phyloP scores from a whole-genome alignment of 2,113 vertebrate genomes.

The Melanostigma gelatinosum region DNA sequence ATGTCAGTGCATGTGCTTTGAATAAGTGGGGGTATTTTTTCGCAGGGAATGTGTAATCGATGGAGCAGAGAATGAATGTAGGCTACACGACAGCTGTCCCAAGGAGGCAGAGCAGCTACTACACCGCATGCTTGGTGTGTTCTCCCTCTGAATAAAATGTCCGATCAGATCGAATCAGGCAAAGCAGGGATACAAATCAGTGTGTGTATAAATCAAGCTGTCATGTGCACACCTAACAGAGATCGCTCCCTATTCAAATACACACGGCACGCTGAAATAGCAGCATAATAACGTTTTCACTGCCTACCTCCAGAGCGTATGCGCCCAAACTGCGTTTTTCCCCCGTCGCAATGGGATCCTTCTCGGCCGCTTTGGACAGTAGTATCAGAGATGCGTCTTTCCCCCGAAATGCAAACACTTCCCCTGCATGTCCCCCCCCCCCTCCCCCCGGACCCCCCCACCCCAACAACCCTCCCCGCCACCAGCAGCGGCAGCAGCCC shows the following conservation, averaged over 20 bases:
- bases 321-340: constrained; percentile 76
- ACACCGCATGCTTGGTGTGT: constrained; percentile 71
- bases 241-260: constrained; percentile 45
- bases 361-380: constrained; percentile 70
- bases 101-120: constrained; percentile 71
- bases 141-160: constrained; percentile 68
- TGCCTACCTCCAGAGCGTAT: constrained; percentile 77
- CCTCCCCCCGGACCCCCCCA: background rate
- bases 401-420: constrained; percentile 80
- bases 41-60: constrained; percentile 66
- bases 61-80: constrained; percentile 71
- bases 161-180: constrained; percentile 61
- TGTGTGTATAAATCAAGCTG: constrained; percentile 57
- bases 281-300: constrained; percentile 69
- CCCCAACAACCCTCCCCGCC: constrained; percentile 3
- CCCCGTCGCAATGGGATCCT: constrained; percentile 77
- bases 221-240: constrained; percentile 64
- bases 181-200: constrained; percentile 39
- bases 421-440: constrained; percentile 76
- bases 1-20: constrained; percentile 42
- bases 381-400: constrained; percentile 78
- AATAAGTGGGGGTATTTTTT: constrained; percentile 60
- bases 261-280: constrained; percentile 54
- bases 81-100: constrained; percentile 78
- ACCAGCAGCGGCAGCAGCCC: constrained; percentile 67